phyloP scores from a whole-genome alignment of 2,888 invertebrate species.

The Agonum fuliginosum region DNA sequence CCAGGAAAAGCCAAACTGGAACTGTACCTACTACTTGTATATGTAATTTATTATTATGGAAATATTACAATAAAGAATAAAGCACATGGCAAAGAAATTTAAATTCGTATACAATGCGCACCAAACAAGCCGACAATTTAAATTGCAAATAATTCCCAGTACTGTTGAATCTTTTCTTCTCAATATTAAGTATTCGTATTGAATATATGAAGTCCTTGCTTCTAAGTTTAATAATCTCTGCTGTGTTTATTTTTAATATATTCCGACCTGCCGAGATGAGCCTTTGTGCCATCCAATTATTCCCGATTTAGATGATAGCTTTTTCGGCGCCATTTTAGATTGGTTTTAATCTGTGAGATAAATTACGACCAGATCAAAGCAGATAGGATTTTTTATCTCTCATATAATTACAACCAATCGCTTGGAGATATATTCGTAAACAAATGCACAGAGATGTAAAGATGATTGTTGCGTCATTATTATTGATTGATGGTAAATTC shows the following conservation, averaged over 20 bases:
- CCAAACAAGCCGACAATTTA: neutral
- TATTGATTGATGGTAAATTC: conserved; percentile 5
- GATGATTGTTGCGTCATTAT: neutral
- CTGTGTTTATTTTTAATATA: conserved; percentile 43
- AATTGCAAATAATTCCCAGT: neutral
- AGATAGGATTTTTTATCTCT: conserved; percentile 36
- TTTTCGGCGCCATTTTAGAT: conserved; percentile 54
- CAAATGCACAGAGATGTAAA: neutral
- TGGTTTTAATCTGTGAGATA: conserved; percentile 55
- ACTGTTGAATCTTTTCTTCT: neutral
- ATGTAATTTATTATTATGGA: neutral
- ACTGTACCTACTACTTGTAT: no score
- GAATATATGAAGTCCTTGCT: neutral
- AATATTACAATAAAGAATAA: neutral
- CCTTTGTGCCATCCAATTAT: conserved; percentile 49
- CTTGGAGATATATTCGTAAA: conserved; percentile 32
- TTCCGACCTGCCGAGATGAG: conserved; percentile 25
- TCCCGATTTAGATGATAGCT: conserved; percentile 35
- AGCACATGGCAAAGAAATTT: neutral
- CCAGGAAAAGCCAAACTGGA: no score
- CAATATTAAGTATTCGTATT: neutral
- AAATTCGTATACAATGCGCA: neutral
- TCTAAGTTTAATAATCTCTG: neutral
- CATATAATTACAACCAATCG: conserved; percentile 12
- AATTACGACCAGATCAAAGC: conserved; percentile 50